Percentiles rank a stretch among this genome's conserved stretches.
These are phyloP conservation scores for Poeciliopsis turneri DNA, from an alignment of 2,797 vertebrate genomes.

Conservation along the genomic window DNA sequence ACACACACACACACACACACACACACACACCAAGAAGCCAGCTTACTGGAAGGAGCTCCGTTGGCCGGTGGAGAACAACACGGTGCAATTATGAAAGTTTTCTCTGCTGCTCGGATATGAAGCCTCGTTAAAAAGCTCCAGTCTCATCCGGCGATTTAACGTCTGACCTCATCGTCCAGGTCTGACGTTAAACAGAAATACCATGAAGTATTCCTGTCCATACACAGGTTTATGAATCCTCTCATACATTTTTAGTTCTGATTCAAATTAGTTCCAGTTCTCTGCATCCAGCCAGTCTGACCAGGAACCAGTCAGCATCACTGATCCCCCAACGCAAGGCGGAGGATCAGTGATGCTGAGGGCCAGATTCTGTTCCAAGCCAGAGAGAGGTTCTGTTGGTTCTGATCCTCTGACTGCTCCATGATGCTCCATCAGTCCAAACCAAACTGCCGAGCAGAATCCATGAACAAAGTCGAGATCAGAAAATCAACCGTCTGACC, in stretches of 20 bases:
- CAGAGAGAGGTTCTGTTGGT: no score
- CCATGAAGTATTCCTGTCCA: neutral
- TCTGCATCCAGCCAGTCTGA: neutral
- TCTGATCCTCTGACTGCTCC: no score
- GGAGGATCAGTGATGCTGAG: no score
- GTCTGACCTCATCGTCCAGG: neutral
- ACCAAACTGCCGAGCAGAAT: no score
- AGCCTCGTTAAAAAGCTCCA: conserved; percentile 9
- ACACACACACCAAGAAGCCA: neutral
- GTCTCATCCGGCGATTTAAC: neutral
- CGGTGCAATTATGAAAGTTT: conserved; percentile 29
- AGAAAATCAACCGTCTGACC: no score
- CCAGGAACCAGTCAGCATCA: neutral
- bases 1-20: neutral
- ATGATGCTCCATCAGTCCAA: no score
- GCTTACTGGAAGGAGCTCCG: conserved; percentile 22
- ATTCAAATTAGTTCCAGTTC: neutral
- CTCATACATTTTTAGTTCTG: neutral
- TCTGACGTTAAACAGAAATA: neutral
- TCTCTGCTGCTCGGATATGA: neutral
- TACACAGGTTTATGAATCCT: no score
- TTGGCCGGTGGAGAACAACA: conserved; percentile 23
- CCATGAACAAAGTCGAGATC: no score
- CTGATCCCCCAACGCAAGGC: no score
- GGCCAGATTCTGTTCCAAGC: no score